Base-by-base conservation (phyloP, 2,888 invertebrate species). In the Ephialtes manifestator region DNA sequence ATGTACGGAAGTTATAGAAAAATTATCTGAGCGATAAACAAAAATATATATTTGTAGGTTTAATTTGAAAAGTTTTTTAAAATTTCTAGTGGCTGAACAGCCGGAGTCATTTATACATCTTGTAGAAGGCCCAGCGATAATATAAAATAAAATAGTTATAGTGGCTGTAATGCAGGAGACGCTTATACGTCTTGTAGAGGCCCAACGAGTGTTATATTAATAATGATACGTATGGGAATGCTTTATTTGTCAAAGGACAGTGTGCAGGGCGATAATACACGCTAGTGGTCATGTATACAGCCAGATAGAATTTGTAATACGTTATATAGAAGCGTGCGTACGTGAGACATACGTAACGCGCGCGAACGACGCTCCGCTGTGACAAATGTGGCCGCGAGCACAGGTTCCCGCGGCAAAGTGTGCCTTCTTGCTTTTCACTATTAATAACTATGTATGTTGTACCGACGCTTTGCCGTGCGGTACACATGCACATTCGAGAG, bases 351-450 rank as follows among this genome's bases (percentile, higher is more conserved):
- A 60, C 18, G 48, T 31, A 67, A 46, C 24, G 72, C 20, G 72
- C 53, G 55, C 43, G 58, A 51, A 35, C 51, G 18, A 43, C 58
- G 67, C 55, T 71, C 67, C 72, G 60, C 81, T 63, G 75, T 81
- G 81, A 84, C 81, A 84, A 84, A 81, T 81, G 84, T 81, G 84
- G 46, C 72, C 77, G 72, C 77, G 72, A 74, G 76, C 58, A 72
- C 84, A 77, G 84, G 72, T 84, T 84, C 77, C 65, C 81, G 68
- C 77, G 60, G 77, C 68, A 77, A 81, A 81, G 77, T 77, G 67
- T 53, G 72, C 70, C 71, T 74, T 75, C 70, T 83, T 71, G 74
- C 75, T 75, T 84, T 80, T 84, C 75, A 48, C 65, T 79, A 35
- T 60, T 60, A 24, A 35, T 60, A 65, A 55, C 18, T 53, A 35